phyloP scores from a whole-genome alignment of 2,888 invertebrate genomes.

The Drosophila paramelanica region DNA sequence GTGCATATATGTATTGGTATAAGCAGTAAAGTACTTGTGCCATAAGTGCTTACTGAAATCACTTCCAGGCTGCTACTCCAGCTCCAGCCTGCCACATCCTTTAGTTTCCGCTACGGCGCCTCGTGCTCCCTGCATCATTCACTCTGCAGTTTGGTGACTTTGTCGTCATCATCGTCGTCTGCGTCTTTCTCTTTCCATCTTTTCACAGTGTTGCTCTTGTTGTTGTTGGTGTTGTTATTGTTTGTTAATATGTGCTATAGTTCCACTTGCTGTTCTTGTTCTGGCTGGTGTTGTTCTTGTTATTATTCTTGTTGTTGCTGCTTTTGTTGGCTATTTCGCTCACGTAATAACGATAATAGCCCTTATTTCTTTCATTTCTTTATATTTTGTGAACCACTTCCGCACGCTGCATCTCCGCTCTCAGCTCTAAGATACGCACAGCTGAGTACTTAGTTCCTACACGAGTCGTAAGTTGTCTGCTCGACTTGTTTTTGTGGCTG shows the following conservation, averaged over 20 bases:
- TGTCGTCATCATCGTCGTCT: constrained; percentile 39
- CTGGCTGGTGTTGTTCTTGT: constrained; percentile 3
- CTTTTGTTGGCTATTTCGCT: constrained; percentile 61
- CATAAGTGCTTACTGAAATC: constrained; percentile 75
- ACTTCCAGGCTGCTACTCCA: constrained; percentile 59
- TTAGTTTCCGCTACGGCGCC: constrained; percentile 34
- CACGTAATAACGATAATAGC: constrained; percentile 70
- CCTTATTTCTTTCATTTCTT: constrained; percentile 63
- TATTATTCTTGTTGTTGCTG: constrained; percentile 21
- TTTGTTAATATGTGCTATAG: constrained; percentile 59
- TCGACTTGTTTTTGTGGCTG: constrained; percentile 27
- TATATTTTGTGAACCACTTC: constrained; percentile 37
- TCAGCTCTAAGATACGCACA: constrained; percentile 12
- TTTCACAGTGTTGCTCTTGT: constrained; percentile 10
- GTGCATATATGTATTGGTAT: constrained; percentile 18
- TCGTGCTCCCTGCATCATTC: constrained; percentile 7
- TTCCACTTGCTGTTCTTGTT: constrained; percentile 37
- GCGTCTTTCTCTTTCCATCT: constrained; percentile 7
- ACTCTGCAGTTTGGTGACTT: constrained; percentile 62
- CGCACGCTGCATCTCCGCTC: constrained; percentile 6
- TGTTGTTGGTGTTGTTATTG: constrained; percentile 57
- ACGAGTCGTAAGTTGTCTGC: constrained; percentile 27
- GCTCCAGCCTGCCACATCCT: constrained; percentile 45
- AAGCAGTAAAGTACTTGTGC: constrained; percentile 61
- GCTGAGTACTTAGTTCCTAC: constrained; percentile 36